These are phyloP conservation scores for Planococcus citri DNA, from an alignment of 1,140 invertebrate genomes.

Conservation along the genomic window DNA sequence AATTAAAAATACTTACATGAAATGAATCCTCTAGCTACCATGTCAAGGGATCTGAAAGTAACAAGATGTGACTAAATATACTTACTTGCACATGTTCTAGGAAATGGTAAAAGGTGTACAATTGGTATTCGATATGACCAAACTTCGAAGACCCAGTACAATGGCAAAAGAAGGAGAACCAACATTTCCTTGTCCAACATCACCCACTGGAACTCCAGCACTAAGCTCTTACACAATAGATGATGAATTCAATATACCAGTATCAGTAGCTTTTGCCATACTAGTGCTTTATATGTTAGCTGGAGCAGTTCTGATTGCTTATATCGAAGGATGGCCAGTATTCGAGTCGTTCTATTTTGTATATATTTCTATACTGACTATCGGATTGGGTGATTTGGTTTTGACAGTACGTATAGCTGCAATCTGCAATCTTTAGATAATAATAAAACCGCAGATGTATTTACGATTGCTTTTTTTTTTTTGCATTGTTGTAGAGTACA, in stretches of 20 bases:
- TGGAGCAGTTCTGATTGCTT: conserved; percentile 62
- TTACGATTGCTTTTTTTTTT: no score
- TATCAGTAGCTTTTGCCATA: conserved; percentile 69
- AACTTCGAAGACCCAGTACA: conserved; percentile 54
- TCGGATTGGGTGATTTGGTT: conserved; percentile 79
- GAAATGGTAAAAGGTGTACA: conserved; percentile 71
- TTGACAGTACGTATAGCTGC: conserved; percentile 46
- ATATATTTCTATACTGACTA: conserved; percentile 88
- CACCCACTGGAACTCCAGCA: conserved; percentile 50
- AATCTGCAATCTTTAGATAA: not conserved
- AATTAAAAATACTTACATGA: no score
- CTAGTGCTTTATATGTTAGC: conserved; percentile 71
- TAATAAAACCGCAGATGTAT: not conserved
- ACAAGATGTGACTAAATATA: no score
- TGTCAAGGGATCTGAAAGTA: no score
- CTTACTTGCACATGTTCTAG: conserved; percentile 36
- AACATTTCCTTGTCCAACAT: conserved; percentile 13
- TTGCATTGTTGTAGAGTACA: conserved; percentile 51
- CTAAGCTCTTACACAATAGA: conserved; percentile 60
- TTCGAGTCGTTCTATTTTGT: conserved; percentile 89
- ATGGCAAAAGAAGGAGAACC: conserved; percentile 40
- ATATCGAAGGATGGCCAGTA: conserved; percentile 69
- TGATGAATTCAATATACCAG: conserved; percentile 86
- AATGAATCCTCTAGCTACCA: no score
- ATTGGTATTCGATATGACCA: conserved; percentile 61